Percentiles rank a stretch among this genome's conserved stretches.
These are phyloP conservation scores for Carcinoscorpius rotundicauda DNA, from an alignment of 1,140 invertebrate genomes.

Conservation along the genomic window DNA sequence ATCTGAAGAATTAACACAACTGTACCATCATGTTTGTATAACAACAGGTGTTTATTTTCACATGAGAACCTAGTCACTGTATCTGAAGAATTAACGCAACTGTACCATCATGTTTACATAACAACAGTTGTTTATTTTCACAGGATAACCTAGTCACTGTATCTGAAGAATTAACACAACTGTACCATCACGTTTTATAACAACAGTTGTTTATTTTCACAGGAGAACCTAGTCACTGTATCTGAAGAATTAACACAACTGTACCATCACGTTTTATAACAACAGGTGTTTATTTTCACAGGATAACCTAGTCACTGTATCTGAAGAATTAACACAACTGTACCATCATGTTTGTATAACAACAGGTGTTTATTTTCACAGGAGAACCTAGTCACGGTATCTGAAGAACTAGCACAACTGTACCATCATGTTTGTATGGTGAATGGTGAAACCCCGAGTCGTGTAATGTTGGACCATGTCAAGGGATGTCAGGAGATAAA, in stretches of 20 bases:
- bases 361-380: too few species aligned
- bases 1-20: conserved; percentile 79
- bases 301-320: too few species aligned
- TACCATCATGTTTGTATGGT: conserved; percentile 80
- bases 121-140: too few species aligned
- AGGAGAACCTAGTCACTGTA: conserved; percentile 49
- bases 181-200: conserved; percentile 44
- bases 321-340: too few species aligned
- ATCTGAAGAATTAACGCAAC: conserved; percentile 79
- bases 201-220: background rate
- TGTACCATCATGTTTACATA: conserved; percentile 44
- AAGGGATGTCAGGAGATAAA: conserved; percentile 29
- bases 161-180: conserved; percentile 79
- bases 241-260: conserved; percentile 86
- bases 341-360: too few species aligned
- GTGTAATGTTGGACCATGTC: conserved; percentile 81
- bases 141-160: conserved; percentile 49
- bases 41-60: too few species aligned
- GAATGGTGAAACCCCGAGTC: conserved; percentile 64
- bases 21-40: conserved; percentile 44
- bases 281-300: too few species aligned
- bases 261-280: conserved; percentile 38
- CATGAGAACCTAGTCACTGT: conserved; percentile 49
- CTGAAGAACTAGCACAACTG: too few species aligned
- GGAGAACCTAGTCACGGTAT: too few species aligned